Conservation (phyloP, 2,888 invertebrate genomes). For the Entomobrya proxima region DNA sequence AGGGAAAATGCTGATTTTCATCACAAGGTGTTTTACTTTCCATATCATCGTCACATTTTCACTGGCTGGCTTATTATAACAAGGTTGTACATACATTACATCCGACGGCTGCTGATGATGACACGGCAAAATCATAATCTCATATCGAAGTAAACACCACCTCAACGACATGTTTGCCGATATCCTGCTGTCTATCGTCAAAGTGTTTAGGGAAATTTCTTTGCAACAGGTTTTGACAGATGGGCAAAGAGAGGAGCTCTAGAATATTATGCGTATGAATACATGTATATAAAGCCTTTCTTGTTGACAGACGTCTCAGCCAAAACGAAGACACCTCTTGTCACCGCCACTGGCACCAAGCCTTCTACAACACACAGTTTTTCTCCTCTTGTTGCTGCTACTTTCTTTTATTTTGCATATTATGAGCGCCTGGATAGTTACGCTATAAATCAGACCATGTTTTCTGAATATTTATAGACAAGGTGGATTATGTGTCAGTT, state of each 20-base stretch:
- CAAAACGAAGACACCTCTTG: conserved; percentile 61
- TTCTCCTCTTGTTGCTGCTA: conserved; percentile 3
- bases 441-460: conserved; percentile 3
- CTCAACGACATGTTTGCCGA: conserved; percentile 56
- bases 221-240: conserved; percentile 66
- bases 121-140: conserved; percentile 58
- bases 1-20: background rate
- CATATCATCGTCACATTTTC: background rate
- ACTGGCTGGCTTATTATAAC: background rate
- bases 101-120: conserved; percentile 39
- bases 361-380: conserved; percentile 3
- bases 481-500: conserved; percentile 33
- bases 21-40: background rate
- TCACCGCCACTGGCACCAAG: conserved; percentile 41
- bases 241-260: conserved; percentile 45
- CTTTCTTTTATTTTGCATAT: conserved; percentile 15
- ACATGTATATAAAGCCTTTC: conserved; percentile 45
- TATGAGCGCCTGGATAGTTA: too few relatives aligned
- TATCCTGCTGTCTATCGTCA: conserved; percentile 65
- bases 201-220: conserved; percentile 64
- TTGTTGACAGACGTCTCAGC: conserved; percentile 60
- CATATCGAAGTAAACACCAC: conserved; percentile 21
- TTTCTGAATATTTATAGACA: background rate
- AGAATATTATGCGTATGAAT: background rate
- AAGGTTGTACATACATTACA: background rate